Base-by-base conservation (phyloP, 2,888 invertebrate species). In the Adelognathus sp. region DNA sequence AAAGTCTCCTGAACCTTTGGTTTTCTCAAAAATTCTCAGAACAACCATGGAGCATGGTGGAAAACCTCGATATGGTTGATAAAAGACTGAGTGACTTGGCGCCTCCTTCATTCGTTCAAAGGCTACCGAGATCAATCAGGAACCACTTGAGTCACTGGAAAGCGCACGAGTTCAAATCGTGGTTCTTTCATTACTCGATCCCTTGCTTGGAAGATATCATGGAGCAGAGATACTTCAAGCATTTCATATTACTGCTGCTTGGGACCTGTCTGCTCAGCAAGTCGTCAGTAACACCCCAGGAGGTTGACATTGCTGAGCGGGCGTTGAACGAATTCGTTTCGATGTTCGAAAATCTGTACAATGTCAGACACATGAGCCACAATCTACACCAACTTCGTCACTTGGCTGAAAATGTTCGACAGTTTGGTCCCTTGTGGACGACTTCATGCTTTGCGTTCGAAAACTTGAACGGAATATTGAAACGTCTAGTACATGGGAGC, bases 401-500 rank as follows among this genome's bases (percentile, higher is more conserved):
- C 14, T 9, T 50, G 24, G 2, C 50, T 24, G 21, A 24, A 50
- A 50, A 7, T 21, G 50, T 50, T 50, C 21, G 50, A 24, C 21
- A 50, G 7, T 50, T 50, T n/a, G 50, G 50, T 7, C 50, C 50
- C 9, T 24, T 50, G 6, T 21, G 50, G 50, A 50, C 50, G 50
- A 50, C 50, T 9, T 21, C 50, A n/a, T 24, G 36, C 36, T 36
- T n/a, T n/a, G n/a, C n/a, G n/a, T 36, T 36, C 36, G 36, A 36
- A n/a, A n/a, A 36, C n/a, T 36, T 36, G 36, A 36, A 36, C n/a
- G 81, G 79, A 21, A 66, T 29, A 24, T 50, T 79, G 11, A 73
- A 72, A 24, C 36, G 14, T 7, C 29, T 76, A 9, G 70, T 76
- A 18, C 73, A 63, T 44, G 76, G 81, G 7, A 81, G 27, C 31